These are phyloP conservation scores for Zonotrichia leucophrys DNA, from an alignment of 2,113 vertebrate genomes.

Conservation along the genomic window DNA sequence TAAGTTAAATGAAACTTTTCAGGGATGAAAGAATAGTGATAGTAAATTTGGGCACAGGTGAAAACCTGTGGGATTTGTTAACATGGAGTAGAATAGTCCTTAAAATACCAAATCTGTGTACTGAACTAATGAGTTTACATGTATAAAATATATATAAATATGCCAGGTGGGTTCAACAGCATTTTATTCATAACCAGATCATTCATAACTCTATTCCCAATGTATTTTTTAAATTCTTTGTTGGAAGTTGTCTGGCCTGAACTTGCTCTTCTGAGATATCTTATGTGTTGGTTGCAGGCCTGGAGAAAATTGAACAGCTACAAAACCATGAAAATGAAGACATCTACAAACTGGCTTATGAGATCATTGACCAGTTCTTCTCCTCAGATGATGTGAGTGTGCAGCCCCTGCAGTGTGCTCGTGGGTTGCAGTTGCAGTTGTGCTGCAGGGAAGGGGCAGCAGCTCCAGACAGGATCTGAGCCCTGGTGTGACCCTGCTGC, in stretches of 20 bases:
- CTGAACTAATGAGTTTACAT: no score
- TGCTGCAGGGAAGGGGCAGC: background rate
- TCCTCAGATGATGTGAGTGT: conserved; percentile 97
- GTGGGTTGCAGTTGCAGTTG: background rate
- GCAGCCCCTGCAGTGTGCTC: background rate
- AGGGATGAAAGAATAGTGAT: background rate
- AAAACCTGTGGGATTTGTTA: background rate
- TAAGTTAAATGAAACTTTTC: background rate
- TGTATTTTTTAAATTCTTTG: background rate
- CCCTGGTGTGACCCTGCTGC: background rate
- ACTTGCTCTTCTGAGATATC: background rate
- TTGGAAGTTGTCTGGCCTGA: background rate
- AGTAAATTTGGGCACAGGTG: background rate
- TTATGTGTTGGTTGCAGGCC: conserved; percentile 73
- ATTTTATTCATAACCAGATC: background rate
- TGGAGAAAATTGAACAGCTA: conserved; percentile 98
- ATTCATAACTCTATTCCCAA: background rate
- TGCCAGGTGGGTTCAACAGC: background rate
- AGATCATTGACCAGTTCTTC: conserved; percentile 99
- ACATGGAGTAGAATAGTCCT: background rate
- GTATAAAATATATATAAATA: background rate
- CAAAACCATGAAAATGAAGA: conserved; percentile 99
- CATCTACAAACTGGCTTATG: conserved; percentile 99
- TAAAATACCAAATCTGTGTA: background rate
- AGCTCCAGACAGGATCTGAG: background rate